Evolutionary conservation across 2,888 invertebrate genomes (phyloP).

Genomic region (Eupeodes latifasciatus): DNA sequence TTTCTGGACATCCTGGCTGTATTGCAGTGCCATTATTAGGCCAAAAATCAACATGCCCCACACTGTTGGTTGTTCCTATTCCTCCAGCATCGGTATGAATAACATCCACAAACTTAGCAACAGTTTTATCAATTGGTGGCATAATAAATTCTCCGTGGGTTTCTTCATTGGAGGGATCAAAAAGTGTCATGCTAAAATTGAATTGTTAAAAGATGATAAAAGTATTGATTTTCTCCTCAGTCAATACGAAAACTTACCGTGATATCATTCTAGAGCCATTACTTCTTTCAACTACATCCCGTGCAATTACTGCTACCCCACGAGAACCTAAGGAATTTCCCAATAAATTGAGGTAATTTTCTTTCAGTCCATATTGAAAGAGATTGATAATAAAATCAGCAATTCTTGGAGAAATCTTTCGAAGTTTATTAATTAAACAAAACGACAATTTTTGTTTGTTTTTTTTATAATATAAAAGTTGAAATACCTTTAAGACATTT

Average conservation of each 20-base stretch:
- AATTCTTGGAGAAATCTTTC: constrained; percentile 79
- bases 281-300: constrained; percentile 75
- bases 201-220: too few species aligned
- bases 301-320: constrained; percentile 81
- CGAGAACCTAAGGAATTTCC: constrained; percentile 83
- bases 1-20: constrained; percentile 86
- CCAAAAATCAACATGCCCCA: constrained; percentile 87
- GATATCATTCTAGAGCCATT: constrained; percentile 1
- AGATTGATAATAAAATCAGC: constrained; percentile 79
- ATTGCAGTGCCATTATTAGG: constrained; percentile 86
- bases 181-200: constrained; percentile 85
- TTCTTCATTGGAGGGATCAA: constrained; percentile 87
- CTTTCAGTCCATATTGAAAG: constrained; percentile 80
- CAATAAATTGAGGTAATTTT: constrained; percentile 81
- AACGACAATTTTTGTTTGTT: too few species aligned
- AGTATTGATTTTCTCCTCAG: too few species aligned
- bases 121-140: constrained; percentile 84
- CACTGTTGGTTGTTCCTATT: constrained; percentile 83
- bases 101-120: constrained; percentile 87
- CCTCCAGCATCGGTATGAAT: constrained; percentile 88
- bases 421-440: too few species aligned
- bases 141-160: constrained; percentile 83
- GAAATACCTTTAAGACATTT: neutral
- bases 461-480: neutral
- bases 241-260: neutral